Evolutionary conservation across 2,113 vertebrate genomes (phyloP).

Genomic region (Varanus komodoensis): DNA sequence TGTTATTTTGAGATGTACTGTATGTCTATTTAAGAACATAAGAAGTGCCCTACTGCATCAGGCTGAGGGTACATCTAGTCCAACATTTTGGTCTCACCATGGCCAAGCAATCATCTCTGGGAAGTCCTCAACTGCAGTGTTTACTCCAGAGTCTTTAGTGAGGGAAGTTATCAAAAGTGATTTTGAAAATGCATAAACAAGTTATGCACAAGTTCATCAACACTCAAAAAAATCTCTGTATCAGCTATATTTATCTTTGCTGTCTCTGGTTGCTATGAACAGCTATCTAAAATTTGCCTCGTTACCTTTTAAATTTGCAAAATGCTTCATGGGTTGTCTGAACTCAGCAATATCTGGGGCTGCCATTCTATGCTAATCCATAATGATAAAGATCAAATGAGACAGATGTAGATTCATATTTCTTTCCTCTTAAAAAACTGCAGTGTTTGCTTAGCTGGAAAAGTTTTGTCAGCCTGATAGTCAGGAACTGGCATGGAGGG

Average conservation of each 20-base stretch:
- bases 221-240: neutral
- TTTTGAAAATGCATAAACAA: too few species aligned
- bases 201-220: too few species aligned
- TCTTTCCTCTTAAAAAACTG: neutral
- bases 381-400: neutral
- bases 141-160: too few species aligned
- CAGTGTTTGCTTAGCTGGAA: neutral
- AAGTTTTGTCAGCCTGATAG: neutral
- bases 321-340: neutral
- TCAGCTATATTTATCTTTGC: neutral
- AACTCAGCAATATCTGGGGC: neutral
- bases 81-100: too few species aligned
- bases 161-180: too few species aligned
- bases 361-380: neutral
- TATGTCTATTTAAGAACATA: too few species aligned
- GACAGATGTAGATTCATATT: neutral
- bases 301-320: neutral
- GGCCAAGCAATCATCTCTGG: too few species aligned
- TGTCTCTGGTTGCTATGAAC: neutral
- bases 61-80: too few species aligned
- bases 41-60: too few species aligned
- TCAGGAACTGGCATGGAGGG: neutral
- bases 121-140: too few species aligned
- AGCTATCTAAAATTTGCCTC: neutral
- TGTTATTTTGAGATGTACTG: too few species aligned